A percentile compares a stretch with the other conserved stretches of the same genome.
Evolutionary conservation across 2,888 invertebrate species (phyloP).

Genomic region (Acrobasis suavella): DNA sequence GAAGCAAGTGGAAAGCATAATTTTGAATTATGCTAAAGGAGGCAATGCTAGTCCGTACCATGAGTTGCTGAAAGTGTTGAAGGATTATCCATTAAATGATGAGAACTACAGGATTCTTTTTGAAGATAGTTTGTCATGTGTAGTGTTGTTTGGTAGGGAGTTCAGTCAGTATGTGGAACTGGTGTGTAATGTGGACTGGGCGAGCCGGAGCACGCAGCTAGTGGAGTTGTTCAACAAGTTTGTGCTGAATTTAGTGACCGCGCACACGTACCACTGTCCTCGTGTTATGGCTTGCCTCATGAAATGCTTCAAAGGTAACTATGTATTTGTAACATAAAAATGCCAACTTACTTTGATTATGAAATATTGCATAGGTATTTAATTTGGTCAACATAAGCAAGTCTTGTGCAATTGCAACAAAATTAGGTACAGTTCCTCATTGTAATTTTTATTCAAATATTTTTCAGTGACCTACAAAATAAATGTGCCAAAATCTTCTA

Average conservation of each 20-base stretch:
- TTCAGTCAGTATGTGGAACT: conserved; percentile 64
- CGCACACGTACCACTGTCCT: conserved; percentile 72
- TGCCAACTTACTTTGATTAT: too few species aligned
- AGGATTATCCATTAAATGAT: conserved; percentile 66
- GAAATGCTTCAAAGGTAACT: conserved; percentile 69
- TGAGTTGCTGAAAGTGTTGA: conserved; percentile 72
- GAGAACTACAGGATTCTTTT: conserved; percentile 67
- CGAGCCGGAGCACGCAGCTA: conserved; percentile 52
- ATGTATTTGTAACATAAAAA: conserved; percentile 6
- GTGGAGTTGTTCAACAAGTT: conserved; percentile 63
- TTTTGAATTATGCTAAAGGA: conserved; percentile 62
- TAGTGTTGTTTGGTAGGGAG: conserved; percentile 65
- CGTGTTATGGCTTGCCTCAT: conserved; percentile 62
- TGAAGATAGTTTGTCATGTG: conserved; percentile 67
- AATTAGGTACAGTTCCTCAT: too few species aligned
- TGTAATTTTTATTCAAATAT: too few species aligned
- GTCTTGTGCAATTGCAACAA: too few species aligned
- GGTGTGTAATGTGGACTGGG: conserved; percentile 68
- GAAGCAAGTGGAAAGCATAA: conserved; percentile 70
- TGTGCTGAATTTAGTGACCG: conserved; percentile 65
- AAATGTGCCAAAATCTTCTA: too few species aligned
- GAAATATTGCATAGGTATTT: neutral
- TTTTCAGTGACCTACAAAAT: too few species aligned
- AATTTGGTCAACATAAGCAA: conserved; percentile 7
- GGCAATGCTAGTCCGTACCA: conserved; percentile 65